These are phyloP conservation scores for Athetis lepigone DNA, from an alignment of 2,888 invertebrate species.

Conservation along the genomic window DNA sequence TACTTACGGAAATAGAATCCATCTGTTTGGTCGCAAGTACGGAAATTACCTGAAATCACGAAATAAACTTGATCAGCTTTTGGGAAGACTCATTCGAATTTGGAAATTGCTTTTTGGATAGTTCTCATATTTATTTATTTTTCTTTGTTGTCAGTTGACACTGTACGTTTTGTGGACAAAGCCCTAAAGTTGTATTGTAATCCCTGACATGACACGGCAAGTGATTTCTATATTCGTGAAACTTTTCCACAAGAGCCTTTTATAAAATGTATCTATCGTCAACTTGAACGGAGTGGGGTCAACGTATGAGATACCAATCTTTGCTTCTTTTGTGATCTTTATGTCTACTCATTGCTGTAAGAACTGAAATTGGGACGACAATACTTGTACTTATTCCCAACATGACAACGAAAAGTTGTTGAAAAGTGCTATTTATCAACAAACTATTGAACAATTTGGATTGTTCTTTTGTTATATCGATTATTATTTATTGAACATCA, in stretches of 20 bases:
- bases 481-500: neutral
- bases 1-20: slow-evolving; percentile 81
- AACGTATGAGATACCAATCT: slow-evolving; percentile 39
- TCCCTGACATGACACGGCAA: slow-evolving; percentile 43
- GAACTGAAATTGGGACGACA: neutral
- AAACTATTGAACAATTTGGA: neutral
- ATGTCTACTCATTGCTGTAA: slow-evolving; percentile 24
- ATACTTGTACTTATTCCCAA: slow-evolving; percentile 1
- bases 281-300: slow-evolving; percentile 38
- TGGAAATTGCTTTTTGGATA: neutral
- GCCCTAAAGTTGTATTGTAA: slow-evolving; percentile 28
- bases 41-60: slow-evolving; percentile 85
- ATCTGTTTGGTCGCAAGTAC: slow-evolving; percentile 76
- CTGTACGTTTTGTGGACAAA: slow-evolving; percentile 28
- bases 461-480: neutral
- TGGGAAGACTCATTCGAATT: neutral
- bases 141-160: slow-evolving; percentile 17
- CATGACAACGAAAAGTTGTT: neutral
- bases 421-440: neutral
- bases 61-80: slow-evolving; percentile 57
- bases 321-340: slow-evolving; percentile 29
- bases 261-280: slow-evolving; percentile 37
- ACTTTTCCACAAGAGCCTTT: slow-evolving; percentile 63
- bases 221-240: slow-evolving; percentile 60
- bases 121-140: neutral